These are phyloP conservation scores for Leptarthrus brevirostris DNA, from an alignment of 2,888 invertebrate species.

Conservation along the genomic window DNA sequence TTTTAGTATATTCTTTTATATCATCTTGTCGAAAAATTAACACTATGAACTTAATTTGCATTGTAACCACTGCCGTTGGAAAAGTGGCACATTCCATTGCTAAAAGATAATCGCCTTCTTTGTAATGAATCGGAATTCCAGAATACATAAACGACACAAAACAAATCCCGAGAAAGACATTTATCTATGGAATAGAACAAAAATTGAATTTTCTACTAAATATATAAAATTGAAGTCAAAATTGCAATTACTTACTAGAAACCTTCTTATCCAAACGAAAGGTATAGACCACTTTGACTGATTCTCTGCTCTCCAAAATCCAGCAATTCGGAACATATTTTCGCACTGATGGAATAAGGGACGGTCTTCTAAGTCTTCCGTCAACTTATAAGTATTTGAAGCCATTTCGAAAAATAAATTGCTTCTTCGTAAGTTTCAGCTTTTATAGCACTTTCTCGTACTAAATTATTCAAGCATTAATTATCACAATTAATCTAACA, in stretches of 20 bases:
- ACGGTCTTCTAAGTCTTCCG: not conserved
- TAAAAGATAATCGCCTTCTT: conserved; percentile 5
- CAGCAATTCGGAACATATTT: not conserved
- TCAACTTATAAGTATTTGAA: too few relatives aligned
- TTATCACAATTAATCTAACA: not conserved
- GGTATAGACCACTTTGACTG: not conserved
- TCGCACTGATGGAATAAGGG: conserved; percentile 19
- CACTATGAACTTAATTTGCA: conserved; percentile 13
- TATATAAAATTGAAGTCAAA: too few relatives aligned
- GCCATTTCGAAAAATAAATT: too few relatives aligned
- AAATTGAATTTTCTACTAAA: too few relatives aligned
- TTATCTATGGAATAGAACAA: not conserved
- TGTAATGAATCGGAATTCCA: conserved; percentile 1
- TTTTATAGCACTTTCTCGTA: not conserved
- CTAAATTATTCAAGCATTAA: not conserved
- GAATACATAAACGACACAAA: conserved; percentile 9
- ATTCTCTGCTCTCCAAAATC: conserved; percentile 4
- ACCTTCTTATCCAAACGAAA: not conserved
- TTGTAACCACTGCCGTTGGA: conserved; percentile 24
- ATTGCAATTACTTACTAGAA: conserved; percentile 29
- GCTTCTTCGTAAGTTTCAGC: too few relatives aligned
- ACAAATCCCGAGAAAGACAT: not conserved
- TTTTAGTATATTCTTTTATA: not conserved
- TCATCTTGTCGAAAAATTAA: not conserved
- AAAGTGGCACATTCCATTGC: conserved; percentile 14